Conservation (phyloP, 2,113 vertebrate species). For the Rostratula benghalensis region DNA sequence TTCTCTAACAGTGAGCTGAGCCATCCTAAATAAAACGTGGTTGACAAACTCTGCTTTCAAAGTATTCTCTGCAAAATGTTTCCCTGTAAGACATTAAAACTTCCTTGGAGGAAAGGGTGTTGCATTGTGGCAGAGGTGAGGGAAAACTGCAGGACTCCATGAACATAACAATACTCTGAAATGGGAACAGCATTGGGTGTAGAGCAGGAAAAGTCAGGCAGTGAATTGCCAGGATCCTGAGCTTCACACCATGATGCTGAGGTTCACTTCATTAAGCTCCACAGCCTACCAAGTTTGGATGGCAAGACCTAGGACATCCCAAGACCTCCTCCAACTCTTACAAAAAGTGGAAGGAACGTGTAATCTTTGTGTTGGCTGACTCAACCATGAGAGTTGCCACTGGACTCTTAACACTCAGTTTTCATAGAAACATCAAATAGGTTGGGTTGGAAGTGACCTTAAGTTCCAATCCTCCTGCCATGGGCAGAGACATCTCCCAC, state of each 20-base stretch:
- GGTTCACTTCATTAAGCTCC: neutral
- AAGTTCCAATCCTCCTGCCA: too few relatives aligned
- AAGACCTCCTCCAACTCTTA: neutral
- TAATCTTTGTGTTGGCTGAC: neutral
- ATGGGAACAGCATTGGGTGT: neutral
- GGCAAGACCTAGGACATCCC: neutral
- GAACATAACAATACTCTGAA: neutral
- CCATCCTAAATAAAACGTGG: neutral
- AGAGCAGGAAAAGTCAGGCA: neutral
- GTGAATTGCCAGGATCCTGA: neutral
- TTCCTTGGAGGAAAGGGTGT: neutral
- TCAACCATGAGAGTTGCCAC: neutral
- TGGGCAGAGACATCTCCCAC: too few relatives aligned
- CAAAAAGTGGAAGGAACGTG: neutral
- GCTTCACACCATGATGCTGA: neutral
- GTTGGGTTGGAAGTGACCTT: too few relatives aligned
- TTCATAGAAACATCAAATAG: neutral
- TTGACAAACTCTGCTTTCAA: neutral
- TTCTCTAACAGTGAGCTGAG: conserved; percentile 28
- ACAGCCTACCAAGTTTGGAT: neutral
- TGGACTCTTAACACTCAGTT: neutral
- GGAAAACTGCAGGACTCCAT: neutral
- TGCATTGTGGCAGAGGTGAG: neutral
- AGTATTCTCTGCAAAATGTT: neutral
- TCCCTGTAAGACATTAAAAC: neutral